Conservation (phyloP, 1,140 invertebrate species). For the Drosophila nikananu region DNA sequence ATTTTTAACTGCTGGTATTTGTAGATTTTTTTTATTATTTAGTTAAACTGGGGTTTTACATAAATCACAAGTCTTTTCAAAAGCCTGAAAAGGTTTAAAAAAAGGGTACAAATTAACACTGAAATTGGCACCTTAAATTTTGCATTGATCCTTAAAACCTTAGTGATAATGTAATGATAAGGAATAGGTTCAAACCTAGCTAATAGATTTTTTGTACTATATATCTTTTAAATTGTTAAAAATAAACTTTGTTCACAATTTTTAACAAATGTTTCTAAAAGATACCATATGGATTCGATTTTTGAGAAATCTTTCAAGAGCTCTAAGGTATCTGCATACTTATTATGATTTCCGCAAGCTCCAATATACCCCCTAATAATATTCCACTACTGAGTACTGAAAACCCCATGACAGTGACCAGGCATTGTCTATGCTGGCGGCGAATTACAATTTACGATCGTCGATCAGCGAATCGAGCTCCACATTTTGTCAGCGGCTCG, state of each 20-base stretch:
- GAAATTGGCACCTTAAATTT: no score
- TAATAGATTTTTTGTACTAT: background rate
- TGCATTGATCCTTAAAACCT: no score
- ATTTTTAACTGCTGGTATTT: background rate
- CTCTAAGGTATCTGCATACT: background rate
- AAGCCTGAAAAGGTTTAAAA: no score
- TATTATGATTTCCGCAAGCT: background rate
- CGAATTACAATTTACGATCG: slow-evolving; percentile 50
- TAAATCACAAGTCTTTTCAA: no score
- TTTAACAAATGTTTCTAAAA: no score
- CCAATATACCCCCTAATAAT: slow-evolving; percentile 9
- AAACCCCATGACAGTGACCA: slow-evolving; percentile 54
- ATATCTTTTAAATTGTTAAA: no score
- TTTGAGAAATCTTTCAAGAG: background rate
- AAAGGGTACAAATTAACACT: no score
- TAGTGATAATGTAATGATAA: no score
- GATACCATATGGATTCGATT: no score
- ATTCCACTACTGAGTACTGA: background rate
- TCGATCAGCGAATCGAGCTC: slow-evolving; percentile 43
- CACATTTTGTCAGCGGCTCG: slow-evolving; percentile 55
- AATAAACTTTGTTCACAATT: no score
- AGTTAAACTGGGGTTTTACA: no score
- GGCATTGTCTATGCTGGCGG: slow-evolving; percentile 52
- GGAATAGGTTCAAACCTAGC: no score
- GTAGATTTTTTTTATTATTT: background rate